Conservation (phyloP, 2,888 invertebrate species). For the Troides aeacus region DNA sequence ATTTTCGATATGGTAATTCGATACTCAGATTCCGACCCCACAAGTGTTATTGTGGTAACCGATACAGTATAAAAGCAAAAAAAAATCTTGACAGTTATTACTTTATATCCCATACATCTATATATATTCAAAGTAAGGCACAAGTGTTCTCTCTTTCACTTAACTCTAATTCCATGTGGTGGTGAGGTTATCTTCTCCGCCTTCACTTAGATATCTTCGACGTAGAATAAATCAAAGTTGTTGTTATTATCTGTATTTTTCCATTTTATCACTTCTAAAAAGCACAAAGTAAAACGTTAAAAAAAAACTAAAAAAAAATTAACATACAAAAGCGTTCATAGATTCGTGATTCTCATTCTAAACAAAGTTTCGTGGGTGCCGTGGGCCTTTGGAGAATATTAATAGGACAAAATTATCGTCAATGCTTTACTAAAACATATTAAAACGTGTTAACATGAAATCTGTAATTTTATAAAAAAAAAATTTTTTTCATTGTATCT, state of each 20-base stretch:
- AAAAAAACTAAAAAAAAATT: conserved; percentile 35
- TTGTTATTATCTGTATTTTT: conserved; percentile 1
- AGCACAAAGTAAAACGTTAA: conserved; percentile 13
- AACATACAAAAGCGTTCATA: conserved; percentile 42
- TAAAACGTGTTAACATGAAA: conserved; percentile 18
- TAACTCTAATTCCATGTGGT: too few species aligned
- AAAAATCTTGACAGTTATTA: too few species aligned
- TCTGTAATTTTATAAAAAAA: neutral
- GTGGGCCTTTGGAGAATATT: conserved; percentile 39
- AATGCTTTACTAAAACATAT: conserved; percentile 31
- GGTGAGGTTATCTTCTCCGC: too few species aligned
- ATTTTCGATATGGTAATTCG: too few species aligned
- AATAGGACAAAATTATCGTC: conserved; percentile 40
- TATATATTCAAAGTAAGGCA: too few species aligned
- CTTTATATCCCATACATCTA: too few species aligned
- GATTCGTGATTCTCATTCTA: conserved; percentile 45
- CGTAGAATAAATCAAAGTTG: neutral
- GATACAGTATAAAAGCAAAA: too few species aligned
- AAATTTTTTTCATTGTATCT: too few species aligned
- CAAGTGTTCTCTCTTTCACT: too few species aligned
- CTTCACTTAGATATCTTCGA: too few species aligned
- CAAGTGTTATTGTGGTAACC: too few species aligned
- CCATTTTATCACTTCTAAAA: conserved; percentile 5
- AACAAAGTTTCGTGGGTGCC: conserved; percentile 38
- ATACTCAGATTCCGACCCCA: too few species aligned